Evolutionary conservation across 1,140 invertebrate genomes (phyloP), one percentile per base, ranked within the genome.

Genomic region (Lordiphosa clarofinis): DNA sequence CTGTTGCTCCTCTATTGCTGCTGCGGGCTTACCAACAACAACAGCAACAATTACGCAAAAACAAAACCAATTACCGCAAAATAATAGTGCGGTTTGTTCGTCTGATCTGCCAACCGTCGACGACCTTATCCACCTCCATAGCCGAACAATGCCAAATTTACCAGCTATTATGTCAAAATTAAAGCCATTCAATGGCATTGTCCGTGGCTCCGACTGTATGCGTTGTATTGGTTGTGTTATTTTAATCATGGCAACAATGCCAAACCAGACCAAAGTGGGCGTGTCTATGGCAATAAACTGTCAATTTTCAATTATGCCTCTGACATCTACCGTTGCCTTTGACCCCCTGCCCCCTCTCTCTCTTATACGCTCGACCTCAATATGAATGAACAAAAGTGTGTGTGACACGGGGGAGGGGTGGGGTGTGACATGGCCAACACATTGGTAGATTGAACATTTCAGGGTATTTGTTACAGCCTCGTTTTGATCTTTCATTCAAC

Each of bases 221-320:
- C 12, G 4, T 63, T 21, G 24, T 5, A 3, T 52, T 33, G 21
- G 24, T 57, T 57, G 4, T 42, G 37, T 43, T 52, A 39, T 37
- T 38, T 53, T 69, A 69, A 69, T 70, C 65, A 70, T 69, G 52
- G 47, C 66, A 62, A 69, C 67, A 62, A 69, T 61, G 47, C 35
- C 52, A 56, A 38, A 60, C 36, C 35, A 52, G 57, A 37, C 42
- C 64, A 63, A 61, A 62, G 58, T 70, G 67, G 65, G 66, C 36
- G 56, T 69, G 66, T 40, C 65, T 70, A 69, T 70, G 67, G 67
- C 67, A 70, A 70, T 70, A 70, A 62, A 70, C 66, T 69, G 67
- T 70, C 67, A 70, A 70, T 70, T 70, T 70, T 70, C 67, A 70
- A 70, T 70, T 70, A 70, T 70, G 67, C 52, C 57, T 4, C 15